These are phyloP conservation scores for Salvator merianae DNA, from an alignment of 2,113 vertebrate genomes.

Conservation along the genomic window DNA sequence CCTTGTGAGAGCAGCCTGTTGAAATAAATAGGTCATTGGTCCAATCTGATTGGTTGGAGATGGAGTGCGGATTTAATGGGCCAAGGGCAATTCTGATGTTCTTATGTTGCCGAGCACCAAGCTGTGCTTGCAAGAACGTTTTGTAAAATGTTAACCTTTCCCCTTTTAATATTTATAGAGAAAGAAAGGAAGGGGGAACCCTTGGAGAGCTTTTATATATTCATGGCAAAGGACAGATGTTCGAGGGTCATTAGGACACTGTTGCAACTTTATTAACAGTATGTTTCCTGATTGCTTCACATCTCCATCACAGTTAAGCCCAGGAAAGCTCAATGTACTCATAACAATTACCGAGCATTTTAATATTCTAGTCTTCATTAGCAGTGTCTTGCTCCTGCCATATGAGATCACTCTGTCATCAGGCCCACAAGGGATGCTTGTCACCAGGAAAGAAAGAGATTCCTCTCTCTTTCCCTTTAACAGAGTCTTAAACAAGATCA, in stretches of 20 bases:
- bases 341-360: slow-evolving; percentile 11
- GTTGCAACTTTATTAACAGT: slow-evolving; percentile 43
- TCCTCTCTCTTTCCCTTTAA: background rate
- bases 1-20: too few relatives aligned
- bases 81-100: background rate
- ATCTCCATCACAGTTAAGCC: slow-evolving; percentile 36
- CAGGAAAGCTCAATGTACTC: background rate
- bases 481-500: background rate
- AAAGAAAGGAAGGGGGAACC: background rate
- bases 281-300: slow-evolving; percentile 6
- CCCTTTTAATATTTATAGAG: background rate
- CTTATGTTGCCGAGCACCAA: background rate
- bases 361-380: slow-evolving; percentile 39
- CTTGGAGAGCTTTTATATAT: slow-evolving; percentile 9
- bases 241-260: slow-evolving; percentile 25
- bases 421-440: background rate
- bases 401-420: slow-evolving; percentile 5
- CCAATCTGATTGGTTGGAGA: background rate
- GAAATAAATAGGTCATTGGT: too few relatives aligned
- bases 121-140: background rate
- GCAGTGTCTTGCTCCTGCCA: background rate
- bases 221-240: slow-evolving; percentile 20
- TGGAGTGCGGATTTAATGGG: background rate
- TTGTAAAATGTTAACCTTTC: background rate
- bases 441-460: slow-evolving; percentile 14